A percentile compares a stretch with the other conserved stretches of the same genome.
Conservation (phyloP, 2,888 invertebrate species). For the Vesta saturnalis region DNA sequence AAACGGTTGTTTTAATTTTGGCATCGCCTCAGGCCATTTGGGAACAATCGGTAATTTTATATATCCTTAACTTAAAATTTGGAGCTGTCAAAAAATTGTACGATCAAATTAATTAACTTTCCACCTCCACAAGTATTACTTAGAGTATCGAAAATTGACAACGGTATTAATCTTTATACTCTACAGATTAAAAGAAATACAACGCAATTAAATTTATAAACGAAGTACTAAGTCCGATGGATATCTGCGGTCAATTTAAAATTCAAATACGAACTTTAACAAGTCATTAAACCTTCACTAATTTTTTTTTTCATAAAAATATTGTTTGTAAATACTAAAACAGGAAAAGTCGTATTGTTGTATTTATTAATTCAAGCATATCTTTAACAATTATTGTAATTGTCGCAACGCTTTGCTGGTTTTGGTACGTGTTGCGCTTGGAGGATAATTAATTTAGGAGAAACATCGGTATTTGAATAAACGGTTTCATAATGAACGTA, state of each 20-base stretch:
- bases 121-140: not conserved
- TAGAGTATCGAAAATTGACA: constrained; percentile 1
- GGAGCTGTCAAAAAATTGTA: constrained; percentile 21
- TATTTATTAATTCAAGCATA: not conserved
- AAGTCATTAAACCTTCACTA: constrained; percentile 18
- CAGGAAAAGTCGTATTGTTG: not conserved
- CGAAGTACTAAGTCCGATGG: constrained; percentile 11
- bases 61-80: constrained; percentile 25
- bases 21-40: constrained; percentile 22
- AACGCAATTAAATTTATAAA: constrained; percentile 20
- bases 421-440: not conserved
- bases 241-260: constrained; percentile 21
- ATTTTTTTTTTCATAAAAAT: constrained; percentile 2
- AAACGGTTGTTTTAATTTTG: constrained; percentile 32
- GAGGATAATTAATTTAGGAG: not conserved
- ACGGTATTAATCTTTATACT: constrained; percentile 18
- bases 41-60: constrained; percentile 25
- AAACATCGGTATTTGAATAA: not conserved
- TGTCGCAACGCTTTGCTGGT: not conserved
- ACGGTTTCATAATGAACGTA: not conserved
- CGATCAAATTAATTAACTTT: constrained; percentile 14
- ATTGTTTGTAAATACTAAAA: not conserved
- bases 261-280: constrained; percentile 12
- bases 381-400: not conserved
- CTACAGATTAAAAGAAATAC: constrained; percentile 22